These are phyloP conservation scores for Channa striata DNA, from an alignment of 2,797 vertebrate genomes.

Conservation along the genomic window DNA sequence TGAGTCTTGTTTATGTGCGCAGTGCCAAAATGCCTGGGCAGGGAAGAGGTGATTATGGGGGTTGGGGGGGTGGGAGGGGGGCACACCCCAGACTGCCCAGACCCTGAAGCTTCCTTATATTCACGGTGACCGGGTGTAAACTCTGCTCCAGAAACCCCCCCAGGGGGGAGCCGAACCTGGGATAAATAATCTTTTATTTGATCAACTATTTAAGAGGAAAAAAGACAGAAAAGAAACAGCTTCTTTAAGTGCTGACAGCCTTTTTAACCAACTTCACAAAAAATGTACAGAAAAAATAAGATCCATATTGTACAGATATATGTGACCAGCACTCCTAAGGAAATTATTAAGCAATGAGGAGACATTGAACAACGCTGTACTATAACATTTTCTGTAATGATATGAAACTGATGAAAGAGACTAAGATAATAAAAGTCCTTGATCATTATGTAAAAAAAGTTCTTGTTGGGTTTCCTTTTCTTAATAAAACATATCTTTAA, in stretches of 20 bases:
- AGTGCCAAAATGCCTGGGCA: slow-evolving; percentile 94
- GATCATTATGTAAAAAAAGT: slow-evolving; percentile 98
- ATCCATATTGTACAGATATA: slow-evolving; percentile 99
- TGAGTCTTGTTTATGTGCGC: slow-evolving; percentile 99
- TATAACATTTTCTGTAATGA: slow-evolving; percentile 99
- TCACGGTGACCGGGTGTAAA: slow-evolving; percentile 82
- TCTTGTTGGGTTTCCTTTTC: slow-evolving; percentile 85
- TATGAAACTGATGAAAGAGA: slow-evolving; percentile 99
- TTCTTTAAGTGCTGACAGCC: slow-evolving; percentile 99
- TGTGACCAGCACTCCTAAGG: slow-evolving; percentile 99
- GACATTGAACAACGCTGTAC: slow-evolving; percentile 99
- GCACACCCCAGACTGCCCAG: slow-evolving; percentile 79
- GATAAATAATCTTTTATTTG: slow-evolving; percentile 92
- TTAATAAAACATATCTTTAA: slow-evolving; percentile 79
- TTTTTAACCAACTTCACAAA: slow-evolving; percentile 99
- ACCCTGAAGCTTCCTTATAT: slow-evolving; percentile 89
- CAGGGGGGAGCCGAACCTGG: slow-evolving; percentile 88
- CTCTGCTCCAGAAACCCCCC: slow-evolving; percentile 64
- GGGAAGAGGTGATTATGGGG: slow-evolving; percentile 68
- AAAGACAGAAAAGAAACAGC: slow-evolving; percentile 88
- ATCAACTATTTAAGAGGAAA: slow-evolving; percentile 82
- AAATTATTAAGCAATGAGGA: slow-evolving; percentile 98
- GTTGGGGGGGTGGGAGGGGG: slow-evolving; percentile 68
- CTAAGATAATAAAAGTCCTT: slow-evolving; percentile 94
- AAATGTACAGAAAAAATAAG: slow-evolving; percentile 95